Evolutionary conservation across 2,797 vertebrate genomes (phyloP).

Genomic region (Mormyrops boulengeri): DNA sequence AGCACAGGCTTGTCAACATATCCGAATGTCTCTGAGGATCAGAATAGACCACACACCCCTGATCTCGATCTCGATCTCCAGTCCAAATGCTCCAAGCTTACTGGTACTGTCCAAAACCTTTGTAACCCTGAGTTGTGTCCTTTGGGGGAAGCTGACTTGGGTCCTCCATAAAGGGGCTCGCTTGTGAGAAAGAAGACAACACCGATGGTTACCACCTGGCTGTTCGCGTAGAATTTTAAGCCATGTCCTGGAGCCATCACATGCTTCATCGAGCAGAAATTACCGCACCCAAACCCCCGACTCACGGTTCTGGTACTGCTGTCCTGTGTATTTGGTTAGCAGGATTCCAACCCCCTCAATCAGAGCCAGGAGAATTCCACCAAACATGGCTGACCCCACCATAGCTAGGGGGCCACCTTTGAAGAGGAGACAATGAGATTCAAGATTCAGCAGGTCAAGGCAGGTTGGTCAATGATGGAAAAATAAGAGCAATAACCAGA

Average conservation of each 20-base stretch:
- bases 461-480: not conserved
- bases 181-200: conserved; percentile 42
- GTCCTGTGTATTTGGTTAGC: conserved; percentile 81
- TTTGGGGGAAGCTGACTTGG: conserved; percentile 69
- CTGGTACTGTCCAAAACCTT: conserved; percentile 59
- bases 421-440: conserved; percentile 11
- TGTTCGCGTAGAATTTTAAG: not conserved
- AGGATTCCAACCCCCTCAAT: conserved; percentile 88
- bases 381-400: conserved; percentile 87
- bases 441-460: not conserved
- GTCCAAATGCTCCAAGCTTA: conserved; percentile 33
- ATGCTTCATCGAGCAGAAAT: not conserved
- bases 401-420: conserved; percentile 82
- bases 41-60: not conserved
- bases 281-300: not conserved
- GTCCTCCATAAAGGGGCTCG: conserved; percentile 69
- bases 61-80: not conserved
- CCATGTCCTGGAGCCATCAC: not conserved
- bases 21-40: not conserved
- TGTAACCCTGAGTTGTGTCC: conserved; percentile 48
- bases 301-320: conserved; percentile 85
- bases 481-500: not conserved
- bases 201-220: not conserved
- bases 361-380: conserved; percentile 74
- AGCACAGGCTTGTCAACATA: not conserved